Base-by-base conservation (phyloP, 2,888 invertebrate genomes). In the Lathronympha strigana region DNA sequence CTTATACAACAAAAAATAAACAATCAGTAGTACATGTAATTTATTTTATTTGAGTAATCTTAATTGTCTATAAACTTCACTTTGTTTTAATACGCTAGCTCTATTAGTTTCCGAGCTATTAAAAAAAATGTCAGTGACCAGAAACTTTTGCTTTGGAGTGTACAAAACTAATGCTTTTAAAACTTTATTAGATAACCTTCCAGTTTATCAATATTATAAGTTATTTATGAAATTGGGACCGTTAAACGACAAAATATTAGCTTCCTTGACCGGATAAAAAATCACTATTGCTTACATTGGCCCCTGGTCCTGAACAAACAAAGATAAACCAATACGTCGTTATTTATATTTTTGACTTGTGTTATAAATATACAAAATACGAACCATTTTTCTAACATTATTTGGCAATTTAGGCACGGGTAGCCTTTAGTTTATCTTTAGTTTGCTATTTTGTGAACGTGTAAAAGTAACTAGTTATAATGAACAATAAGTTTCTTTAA, bases 231-330 rank as follows among this genome's bases (percentile, higher is more conserved):
- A 49, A 17, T 11, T 45, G 21, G 36, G 50, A 38, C 23, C 47
- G 31, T 47, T 50, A 57, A 58, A 64, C 6, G 3, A 36, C n/a
- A 45, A 51, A 45, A 51, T 40, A 64, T 72, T 71, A 79, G 74
- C 74, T 72, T 74, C 70, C 74, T 75, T 74, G 75, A 74, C 71
- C 71, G 66, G 66, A 67, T 72, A 75, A 78, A 79, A 78, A 71
- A 67, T 64, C 70, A 67, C 68, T 31, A 31, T 15, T 61, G 72
- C 72, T 71, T 71, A 11, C 17, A 43, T 19, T 71, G 73, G 71
- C 77, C 77, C 73, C 71, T 72, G 70, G 68, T 73, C 79, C 85
- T 88, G 87, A 76, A 71, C 79, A 85, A 83, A 87, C 84, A 82
- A 67, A 71, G 84, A 87, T 87, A 88, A 81, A 82, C 74, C 76